These are phyloP conservation scores for Nephrotoma guestfalica DNA, from an alignment of 2,888 invertebrate species.

Conservation along the genomic window DNA sequence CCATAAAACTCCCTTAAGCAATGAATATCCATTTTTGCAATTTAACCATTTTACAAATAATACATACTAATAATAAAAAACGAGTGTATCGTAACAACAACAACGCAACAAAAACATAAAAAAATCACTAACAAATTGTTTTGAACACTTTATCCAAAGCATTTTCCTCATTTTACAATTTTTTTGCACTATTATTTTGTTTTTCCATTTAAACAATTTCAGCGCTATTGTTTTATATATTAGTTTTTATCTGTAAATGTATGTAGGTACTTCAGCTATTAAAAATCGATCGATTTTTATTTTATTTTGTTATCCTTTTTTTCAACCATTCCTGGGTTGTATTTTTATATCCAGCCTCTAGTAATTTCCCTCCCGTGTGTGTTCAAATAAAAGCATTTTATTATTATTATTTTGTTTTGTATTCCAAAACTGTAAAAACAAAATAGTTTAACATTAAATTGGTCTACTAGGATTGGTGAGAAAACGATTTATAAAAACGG, in stretches of 20 bases:
- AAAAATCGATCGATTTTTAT: background rate
- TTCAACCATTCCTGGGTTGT: background rate
- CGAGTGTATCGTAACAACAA: background rate
- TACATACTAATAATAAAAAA: background rate
- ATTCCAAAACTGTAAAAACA: background rate
- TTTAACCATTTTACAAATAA: background rate
- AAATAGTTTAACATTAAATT: background rate
- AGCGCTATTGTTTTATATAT: background rate
- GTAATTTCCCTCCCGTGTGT: background rate
- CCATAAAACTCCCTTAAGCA: background rate
- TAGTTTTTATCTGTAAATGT: background rate
- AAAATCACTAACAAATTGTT: background rate
- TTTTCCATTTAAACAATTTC: background rate
- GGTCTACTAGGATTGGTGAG: background rate
- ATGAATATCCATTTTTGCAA: background rate
- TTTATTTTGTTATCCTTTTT: background rate
- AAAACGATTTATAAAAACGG: background rate
- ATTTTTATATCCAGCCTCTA: background rate
- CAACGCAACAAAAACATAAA: background rate
- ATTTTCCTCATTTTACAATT: background rate
- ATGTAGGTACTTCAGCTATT: background rate
- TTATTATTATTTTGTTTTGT: background rate
- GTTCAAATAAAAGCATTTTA: background rate
- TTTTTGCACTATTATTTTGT: background rate
- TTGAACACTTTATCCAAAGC: background rate